Percentiles rank a stretch among this genome's conserved stretches.
Evolutionary conservation across 64 coral and sea anemone genomes (phyloP).

Genomic region (Montipora capricornis): DNA sequence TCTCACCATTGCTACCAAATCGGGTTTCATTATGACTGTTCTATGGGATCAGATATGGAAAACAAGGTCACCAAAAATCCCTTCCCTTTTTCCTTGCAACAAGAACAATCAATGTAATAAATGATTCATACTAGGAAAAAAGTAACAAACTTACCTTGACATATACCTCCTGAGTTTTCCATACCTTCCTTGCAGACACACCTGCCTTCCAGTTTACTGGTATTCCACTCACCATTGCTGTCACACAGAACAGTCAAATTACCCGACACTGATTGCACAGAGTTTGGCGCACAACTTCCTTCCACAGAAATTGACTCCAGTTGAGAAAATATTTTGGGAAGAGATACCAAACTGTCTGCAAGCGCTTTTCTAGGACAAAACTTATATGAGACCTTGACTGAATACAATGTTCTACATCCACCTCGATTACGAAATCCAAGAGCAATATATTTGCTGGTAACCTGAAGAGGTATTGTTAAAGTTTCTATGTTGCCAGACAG

Average conservation of each 20-base stretch:
- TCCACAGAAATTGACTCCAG: neutral
- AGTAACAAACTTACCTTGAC: neutral
- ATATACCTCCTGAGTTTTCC: neutral
- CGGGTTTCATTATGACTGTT: too few species aligned
- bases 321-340: neutral
- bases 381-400: neutral
- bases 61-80: too few species aligned
- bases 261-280: neutral
- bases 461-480: neutral
- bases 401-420: neutral
- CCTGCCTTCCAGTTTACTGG: neutral
- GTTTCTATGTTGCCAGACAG: too few species aligned
- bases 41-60: too few species aligned
- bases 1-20: too few species aligned
- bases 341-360: neutral
- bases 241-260: neutral
- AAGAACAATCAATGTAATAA: too few species aligned
- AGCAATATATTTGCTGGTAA: neutral
- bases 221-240: constrained; percentile 1
- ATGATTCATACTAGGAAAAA: neutral
- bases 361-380: neutral
- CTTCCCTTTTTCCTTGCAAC: too few species aligned
- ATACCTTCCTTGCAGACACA: neutral
- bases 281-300: neutral
- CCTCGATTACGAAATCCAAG: neutral